Base-by-base conservation (phyloP, 1,140 invertebrate species). In the Macrocentrus cingulum region DNA sequence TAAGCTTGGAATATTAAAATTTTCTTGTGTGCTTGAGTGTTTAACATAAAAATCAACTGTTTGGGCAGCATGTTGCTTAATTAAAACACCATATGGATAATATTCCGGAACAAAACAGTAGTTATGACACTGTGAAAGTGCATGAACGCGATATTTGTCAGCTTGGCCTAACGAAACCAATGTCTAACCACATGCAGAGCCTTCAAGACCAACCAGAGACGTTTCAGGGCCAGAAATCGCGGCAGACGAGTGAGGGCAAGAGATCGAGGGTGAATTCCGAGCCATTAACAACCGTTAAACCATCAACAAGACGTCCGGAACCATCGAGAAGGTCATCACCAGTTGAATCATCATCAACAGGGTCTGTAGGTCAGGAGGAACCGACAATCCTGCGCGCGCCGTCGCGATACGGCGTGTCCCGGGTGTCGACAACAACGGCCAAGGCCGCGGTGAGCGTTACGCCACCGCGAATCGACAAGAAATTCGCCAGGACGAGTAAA, bases 201-300 rank as follows among this genome's bases (percentile, higher is more conserved):
- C 46, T 55, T 56, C 59, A 54, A 63, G 56, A 52, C 45, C 36
- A 68, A 65, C 54, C 56, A 65, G 61, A 68, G 54, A 69, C 23
- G 71, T 77, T 79, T 70, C 75, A 80, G 78, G 74, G 63, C 25
- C 46, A 25, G 76, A 77, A 60, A 73, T 69, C 68, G 46, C 68
- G 63, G 64, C 63, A 69, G 62, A 80, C 79, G 65, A 66, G 74
- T 76, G 25, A 70, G 71, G 42, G 72, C 75, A 16, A 68, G 65
- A 29, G 76, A 74, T 64, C n/a, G n/a, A n/a, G n/a, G n/a, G n/a
- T n/a, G n/a, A n/a, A n/a, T n/a, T n/a, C n/a, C n/a, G n/a, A n/a
- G n/a, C 22, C 18, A 57, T 57, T 22, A 39, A 16, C 46, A 5
- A 23, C 18, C 19, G 13, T 11, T n/a, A n/a, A n/a, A 48, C 9